phyloP scores from a whole-genome alignment of 92 coral and sea anemone genomes.

The Siderastrea radians region DNA sequence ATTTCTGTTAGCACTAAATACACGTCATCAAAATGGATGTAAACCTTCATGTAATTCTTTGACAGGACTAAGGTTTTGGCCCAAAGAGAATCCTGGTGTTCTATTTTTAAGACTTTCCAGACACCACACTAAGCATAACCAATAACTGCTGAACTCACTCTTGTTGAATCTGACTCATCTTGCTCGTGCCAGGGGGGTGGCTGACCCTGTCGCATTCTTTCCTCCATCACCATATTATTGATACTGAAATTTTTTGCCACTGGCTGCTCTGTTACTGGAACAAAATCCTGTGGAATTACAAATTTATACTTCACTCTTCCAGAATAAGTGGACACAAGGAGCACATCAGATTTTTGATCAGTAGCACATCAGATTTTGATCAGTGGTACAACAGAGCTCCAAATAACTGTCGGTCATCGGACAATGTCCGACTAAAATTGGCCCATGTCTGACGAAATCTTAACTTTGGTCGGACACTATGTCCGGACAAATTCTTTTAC shows the following conservation, averaged over 20 bases:
- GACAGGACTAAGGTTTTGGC: no score
- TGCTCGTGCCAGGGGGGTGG: conserved; percentile 82
- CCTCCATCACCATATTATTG: conserved; percentile 87
- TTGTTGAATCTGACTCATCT: conserved; percentile 89
- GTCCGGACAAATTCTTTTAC: no score
- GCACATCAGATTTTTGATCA: no score
- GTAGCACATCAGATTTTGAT: no score
- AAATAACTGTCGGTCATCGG: no score
- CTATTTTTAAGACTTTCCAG: background rate
- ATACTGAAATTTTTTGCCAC: conserved; percentile 79
- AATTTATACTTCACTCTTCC: background rate
- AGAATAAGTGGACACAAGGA: background rate
- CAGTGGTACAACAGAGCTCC: no score
- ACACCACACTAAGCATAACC: background rate
- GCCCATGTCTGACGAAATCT: no score
- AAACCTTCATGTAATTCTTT: no score
- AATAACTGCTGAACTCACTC: conserved; percentile 56
- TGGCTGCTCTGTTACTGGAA: conserved; percentile 55
- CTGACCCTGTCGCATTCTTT: conserved; percentile 81
- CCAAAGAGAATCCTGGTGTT: background rate
- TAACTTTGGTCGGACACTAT: no score
- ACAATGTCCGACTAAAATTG: no score
- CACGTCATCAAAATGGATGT: no score
- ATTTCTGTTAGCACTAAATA: no score
- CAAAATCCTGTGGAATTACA: conserved; percentile 53